Percentiles rank a stretch among this genome's conserved stretches.
phyloP scores from a whole-genome alignment of 2,113 vertebrate species.

The Muntiacus reevesi region DNA sequence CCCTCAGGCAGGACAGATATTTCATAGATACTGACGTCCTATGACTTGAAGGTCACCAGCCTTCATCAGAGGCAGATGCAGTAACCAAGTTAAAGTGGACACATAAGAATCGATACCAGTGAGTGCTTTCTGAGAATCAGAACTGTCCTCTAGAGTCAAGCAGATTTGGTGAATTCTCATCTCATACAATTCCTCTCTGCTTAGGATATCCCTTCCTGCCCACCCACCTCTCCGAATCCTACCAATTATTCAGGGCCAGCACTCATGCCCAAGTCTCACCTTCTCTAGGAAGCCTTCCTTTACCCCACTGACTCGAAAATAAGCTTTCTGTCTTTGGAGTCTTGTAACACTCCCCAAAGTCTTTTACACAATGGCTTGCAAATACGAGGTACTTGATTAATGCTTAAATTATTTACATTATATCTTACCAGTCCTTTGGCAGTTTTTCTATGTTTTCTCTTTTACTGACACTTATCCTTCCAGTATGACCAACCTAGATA shows the following conservation, averaged over 20 bases:
- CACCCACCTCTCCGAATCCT: not conserved
- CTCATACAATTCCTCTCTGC: not conserved
- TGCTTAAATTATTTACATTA: not conserved
- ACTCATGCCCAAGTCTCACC: not conserved
- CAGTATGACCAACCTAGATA: too few species aligned
- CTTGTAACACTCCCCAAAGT: not conserved
- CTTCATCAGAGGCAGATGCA: not conserved
- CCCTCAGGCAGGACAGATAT: not conserved
- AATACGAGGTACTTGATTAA: not conserved
- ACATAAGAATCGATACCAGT: not conserved
- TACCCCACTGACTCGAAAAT: not conserved
- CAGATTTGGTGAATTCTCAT: not conserved
- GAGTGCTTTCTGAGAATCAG: not conserved
- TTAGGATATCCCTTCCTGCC: not conserved
- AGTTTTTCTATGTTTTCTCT: not conserved
- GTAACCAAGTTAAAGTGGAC: not conserved
- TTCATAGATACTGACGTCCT: not conserved
- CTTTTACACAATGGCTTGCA: not conserved
- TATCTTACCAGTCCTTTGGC: not conserved
- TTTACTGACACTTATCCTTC: not conserved
- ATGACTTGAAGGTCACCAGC: too few species aligned
- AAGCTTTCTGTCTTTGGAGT: not conserved
- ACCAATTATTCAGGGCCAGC: not conserved
- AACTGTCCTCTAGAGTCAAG: not conserved
- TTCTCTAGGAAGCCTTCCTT: not conserved